Percentiles rank a stretch among this genome's conserved stretches.
Evolutionary conservation across 1,140 invertebrate genomes (phyloP).

Genomic region (Leptopilina clavipes): DNA sequence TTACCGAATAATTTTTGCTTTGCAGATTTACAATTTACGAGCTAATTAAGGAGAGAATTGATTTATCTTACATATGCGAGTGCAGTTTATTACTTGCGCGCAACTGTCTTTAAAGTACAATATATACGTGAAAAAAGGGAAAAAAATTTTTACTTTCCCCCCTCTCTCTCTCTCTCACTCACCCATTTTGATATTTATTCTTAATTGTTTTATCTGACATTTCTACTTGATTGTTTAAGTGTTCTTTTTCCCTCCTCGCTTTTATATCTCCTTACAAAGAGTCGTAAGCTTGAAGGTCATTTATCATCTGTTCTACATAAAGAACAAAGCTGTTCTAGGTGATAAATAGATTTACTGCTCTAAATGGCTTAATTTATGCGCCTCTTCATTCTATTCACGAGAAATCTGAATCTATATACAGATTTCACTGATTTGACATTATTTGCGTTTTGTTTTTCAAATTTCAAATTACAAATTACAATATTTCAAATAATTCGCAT

Average conservation of each 20-base stretch:
- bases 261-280: background rate
- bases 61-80: background rate
- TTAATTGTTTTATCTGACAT: too few species aligned
- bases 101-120: constrained; percentile 18
- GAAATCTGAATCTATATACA: background rate
- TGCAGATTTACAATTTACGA: constrained; percentile 6
- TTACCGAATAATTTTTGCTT: constrained; percentile 7
- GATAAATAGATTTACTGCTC: background rate
- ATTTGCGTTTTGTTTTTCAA: too few species aligned
- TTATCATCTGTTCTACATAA: background rate
- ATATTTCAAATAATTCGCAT: too few species aligned
- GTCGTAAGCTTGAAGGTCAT: background rate
- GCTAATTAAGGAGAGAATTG: constrained; percentile 15
- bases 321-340: background rate
- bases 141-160: too few species aligned
- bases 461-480: too few species aligned
- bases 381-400: background rate
- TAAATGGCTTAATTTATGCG: background rate
- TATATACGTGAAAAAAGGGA: too few species aligned
- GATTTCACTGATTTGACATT: background rate
- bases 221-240: background rate
- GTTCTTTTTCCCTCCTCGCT: background rate
- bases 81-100: background rate
- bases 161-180: too few species aligned
- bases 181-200: too few species aligned